These are phyloP conservation scores for Gibbula magus DNA, from an alignment of 2,888 invertebrate genomes.

Conservation along the genomic window DNA sequence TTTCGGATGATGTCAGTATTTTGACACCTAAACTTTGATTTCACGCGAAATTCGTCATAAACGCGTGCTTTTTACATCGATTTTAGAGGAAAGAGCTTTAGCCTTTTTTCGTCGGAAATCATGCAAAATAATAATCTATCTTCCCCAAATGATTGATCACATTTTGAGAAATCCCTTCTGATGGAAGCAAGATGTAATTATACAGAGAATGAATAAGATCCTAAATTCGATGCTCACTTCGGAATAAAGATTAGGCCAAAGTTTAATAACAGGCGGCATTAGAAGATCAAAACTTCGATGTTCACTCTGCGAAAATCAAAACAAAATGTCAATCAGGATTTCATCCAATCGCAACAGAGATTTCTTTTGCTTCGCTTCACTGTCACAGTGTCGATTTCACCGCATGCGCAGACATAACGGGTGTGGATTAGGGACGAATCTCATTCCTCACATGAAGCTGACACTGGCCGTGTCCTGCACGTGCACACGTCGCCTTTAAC, in stretches of 20 bases:
- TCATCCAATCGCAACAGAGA: slow-evolving; percentile 18
- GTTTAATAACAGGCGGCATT: slow-evolving; percentile 22
- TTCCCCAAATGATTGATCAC: slow-evolving; percentile 13
- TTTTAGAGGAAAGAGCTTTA: neutral
- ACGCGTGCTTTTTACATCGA: slow-evolving; percentile 13
- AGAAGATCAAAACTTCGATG: slow-evolving; percentile 22
- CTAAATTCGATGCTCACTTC: slow-evolving; percentile 16
- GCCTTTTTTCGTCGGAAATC: slow-evolving; percentile 1
- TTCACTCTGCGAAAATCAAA: slow-evolving; percentile 18
- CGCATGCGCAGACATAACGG: slow-evolving; percentile 16
- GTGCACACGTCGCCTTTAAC: slow-evolving; percentile 18
- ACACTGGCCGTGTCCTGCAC: neutral
- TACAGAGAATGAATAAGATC: slow-evolving; percentile 14
- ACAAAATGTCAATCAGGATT: slow-evolving; percentile 23
- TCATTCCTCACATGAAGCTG: slow-evolving; percentile 12
- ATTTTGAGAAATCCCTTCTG: slow-evolving; percentile 13
- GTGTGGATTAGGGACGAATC: slow-evolving; percentile 10
- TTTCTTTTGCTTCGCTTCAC: slow-evolving; percentile 12
- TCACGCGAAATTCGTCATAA: slow-evolving; percentile 19
- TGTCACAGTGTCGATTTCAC: slow-evolving; percentile 22
- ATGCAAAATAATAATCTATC: slow-evolving; percentile 22
- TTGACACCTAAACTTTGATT: slow-evolving; percentile 20
- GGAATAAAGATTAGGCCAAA: slow-evolving; percentile 24
- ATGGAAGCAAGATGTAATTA: slow-evolving; percentile 18
- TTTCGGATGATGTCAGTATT: slow-evolving; percentile 6